A percentile compares a stretch with the other conserved stretches of the same genome.
phyloP scores from a whole-genome alignment of 2,888 invertebrate species.

The Machimus rusticus region DNA sequence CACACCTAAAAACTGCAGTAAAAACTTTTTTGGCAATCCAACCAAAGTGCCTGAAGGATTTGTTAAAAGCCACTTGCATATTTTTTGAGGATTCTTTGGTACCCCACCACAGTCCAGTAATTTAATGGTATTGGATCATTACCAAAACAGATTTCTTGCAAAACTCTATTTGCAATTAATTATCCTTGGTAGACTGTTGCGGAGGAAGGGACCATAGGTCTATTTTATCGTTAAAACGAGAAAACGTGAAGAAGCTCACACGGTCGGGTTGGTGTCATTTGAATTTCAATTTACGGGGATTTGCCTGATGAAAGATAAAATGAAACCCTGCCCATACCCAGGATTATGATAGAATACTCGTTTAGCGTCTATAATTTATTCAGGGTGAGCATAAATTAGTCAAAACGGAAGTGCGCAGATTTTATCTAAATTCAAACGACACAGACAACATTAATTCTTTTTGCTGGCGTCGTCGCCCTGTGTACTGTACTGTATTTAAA shows the following conservation, averaged over 20 bases:
- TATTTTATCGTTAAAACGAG: not conserved
- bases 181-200: not conserved
- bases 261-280: not conserved
- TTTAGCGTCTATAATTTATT: not conserved
- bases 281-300: not conserved
- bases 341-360: not conserved
- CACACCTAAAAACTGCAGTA: conserved; percentile 35
- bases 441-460: not conserved
- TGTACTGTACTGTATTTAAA: not conserved
- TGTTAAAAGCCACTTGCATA: not conserved
- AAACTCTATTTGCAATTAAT: not conserved
- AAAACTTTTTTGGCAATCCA: conserved; percentile 23
- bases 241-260: not conserved
- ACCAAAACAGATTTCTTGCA: not conserved
- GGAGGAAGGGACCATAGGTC: not conserved
- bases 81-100: not conserved
- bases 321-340: not conserved
- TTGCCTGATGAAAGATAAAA: not conserved
- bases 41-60: not conserved
- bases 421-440: not conserved
- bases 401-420: not conserved
- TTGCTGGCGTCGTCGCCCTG: not conserved
- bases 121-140: not conserved
- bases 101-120: not conserved
- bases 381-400: not conserved